Base-by-base conservation (phyloP, 1,140 invertebrate genomes). In the Drosophila equinoxialis region DNA sequence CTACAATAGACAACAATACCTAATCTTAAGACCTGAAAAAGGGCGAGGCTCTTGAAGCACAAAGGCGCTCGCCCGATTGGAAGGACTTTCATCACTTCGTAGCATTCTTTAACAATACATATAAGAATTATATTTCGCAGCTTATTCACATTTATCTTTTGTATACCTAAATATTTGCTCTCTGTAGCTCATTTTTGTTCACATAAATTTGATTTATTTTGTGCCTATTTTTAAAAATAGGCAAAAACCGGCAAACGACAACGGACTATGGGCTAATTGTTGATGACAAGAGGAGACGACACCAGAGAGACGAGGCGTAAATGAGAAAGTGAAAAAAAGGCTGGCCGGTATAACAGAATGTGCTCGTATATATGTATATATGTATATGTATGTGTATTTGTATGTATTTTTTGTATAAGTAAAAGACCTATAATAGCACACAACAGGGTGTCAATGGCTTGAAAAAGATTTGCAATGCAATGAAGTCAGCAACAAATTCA, bases 141-240 rank as follows among this genome's bases (percentile, higher is more conserved):
- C 17, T 51, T 51, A 20, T 59, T 69, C 62, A 55, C 1, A 14
- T 35, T 60, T 4, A 54, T 60, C 54, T 42, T 3, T 11, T 26
- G n/a, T 39, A 39, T 39, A 10, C 8, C 45, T 8, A 17, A 17
- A 17, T 3, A 23, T 23, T 23, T 11, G 45, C 45, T 61, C 71
- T 73, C 55, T 70, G 65, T 51, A 48, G 20, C 58, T 62, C 77
- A 54, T 73, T 54, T 77, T 62, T 70, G 68, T 30, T 33, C 73
- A 67, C 83, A 89, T 89, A 77, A 89, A 89, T 80, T 89, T 87
- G 84, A 87, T 87, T 87, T 87, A 87, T 87, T 70, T 70, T 65
- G 57, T 71, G 71, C 55, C 72, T 77, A 87, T 87, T 80, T 83
- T 77, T 70, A 87, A 80, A 63, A 57, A 67, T 55, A 60, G 48